Conservation (phyloP, 1,140 invertebrate genomes). For the Brachionus plicatilis region DNA sequence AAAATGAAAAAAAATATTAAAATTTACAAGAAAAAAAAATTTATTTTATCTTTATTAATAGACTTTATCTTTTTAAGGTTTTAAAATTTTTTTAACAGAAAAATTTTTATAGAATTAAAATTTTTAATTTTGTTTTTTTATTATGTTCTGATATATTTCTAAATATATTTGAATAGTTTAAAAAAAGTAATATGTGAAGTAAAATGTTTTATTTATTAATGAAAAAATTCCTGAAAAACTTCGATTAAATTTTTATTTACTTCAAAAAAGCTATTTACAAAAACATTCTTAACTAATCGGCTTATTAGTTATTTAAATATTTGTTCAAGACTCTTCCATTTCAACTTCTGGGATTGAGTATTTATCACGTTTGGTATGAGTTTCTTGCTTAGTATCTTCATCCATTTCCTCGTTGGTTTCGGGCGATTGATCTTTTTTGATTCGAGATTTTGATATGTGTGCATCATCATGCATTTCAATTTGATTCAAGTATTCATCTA, state of each 20-base stretch:
- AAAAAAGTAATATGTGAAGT: too few relatives aligned
- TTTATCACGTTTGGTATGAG: background rate
- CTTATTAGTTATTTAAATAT: background rate
- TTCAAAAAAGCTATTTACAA: background rate
- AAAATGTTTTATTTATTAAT: background rate
- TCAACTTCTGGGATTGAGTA: conserved; percentile 18
- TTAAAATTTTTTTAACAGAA: too few relatives aligned
- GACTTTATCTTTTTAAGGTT: too few relatives aligned
- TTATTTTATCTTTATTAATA: too few relatives aligned
- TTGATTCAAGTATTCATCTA: conserved; percentile 11
- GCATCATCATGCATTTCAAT: background rate
- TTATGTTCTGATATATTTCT: too few relatives aligned
- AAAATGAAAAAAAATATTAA: too few relatives aligned
- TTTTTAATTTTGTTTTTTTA: too few relatives aligned
- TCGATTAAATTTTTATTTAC: background rate
- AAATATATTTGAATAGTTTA: too few relatives aligned
- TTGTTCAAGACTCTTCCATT: background rate
- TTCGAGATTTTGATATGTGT: background rate
- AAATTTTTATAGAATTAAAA: too few relatives aligned
- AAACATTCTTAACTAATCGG: background rate
- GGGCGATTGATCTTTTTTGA: background rate
- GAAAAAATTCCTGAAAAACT: background rate
- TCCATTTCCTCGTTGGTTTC: conserved; percentile 23
- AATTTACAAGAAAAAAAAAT: too few relatives aligned
- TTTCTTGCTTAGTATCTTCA: background rate